phyloP scores from a whole-genome alignment of 2,888 invertebrate species.

The Neoascia interrupta region DNA sequence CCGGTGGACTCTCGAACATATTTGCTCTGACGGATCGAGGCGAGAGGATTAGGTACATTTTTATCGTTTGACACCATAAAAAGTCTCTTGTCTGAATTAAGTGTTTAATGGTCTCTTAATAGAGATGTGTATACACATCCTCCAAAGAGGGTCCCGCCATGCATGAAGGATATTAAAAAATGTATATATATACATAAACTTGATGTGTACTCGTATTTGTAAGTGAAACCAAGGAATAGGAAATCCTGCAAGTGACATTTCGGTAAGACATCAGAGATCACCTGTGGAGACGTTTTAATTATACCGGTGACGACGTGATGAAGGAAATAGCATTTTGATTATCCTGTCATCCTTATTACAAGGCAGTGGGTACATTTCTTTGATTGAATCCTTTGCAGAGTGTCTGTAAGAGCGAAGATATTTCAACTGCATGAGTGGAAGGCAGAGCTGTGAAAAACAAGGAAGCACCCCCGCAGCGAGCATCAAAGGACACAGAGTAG shows the following conservation, averaged over 20 bases:
- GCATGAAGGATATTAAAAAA: background rate
- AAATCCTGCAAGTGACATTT: conserved; percentile 60
- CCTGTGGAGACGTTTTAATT: conserved; percentile 70
- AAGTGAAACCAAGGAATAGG: conserved; percentile 44
- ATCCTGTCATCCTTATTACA: conserved; percentile 69
- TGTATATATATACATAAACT: background rate
- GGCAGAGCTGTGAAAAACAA: conserved; percentile 4
- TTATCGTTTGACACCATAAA: conserved; percentile 30
- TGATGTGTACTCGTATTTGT: conserved; percentile 8
- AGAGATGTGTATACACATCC: conserved; percentile 49
- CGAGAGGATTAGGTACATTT: conserved; percentile 52
- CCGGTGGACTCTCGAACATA: conserved; percentile 32
- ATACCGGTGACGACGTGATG: conserved; percentile 44
- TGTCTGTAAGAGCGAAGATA: conserved; percentile 60
- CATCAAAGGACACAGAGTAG: conserved; percentile 57
- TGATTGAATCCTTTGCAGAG: conserved; percentile 63
- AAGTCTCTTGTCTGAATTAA: conserved; percentile 63
- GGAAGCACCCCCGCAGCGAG: conserved; percentile 53
- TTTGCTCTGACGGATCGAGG: conserved; percentile 59
- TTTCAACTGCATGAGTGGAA: conserved; percentile 54
- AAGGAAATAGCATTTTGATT: conserved; percentile 67
- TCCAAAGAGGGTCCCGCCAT: background rate
- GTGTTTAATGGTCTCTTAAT: conserved; percentile 68
- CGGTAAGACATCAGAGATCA: conserved; percentile 67
- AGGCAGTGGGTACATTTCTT: conserved; percentile 54